Conservation (phyloP, 2,888 invertebrate species). For the Drosophila paranaensis region DNA sequence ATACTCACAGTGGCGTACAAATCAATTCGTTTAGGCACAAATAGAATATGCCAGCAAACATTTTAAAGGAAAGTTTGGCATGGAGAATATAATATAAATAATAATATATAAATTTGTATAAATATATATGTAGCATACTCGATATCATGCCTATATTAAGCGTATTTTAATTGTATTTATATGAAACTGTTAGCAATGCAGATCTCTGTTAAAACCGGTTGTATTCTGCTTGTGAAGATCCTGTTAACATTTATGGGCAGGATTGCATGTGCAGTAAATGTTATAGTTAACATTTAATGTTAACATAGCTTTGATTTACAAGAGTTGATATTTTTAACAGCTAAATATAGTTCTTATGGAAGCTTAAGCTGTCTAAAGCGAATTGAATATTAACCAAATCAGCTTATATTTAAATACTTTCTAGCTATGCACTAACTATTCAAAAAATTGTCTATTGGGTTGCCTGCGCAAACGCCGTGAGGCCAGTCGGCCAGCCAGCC, state of each 20-base stretch:
- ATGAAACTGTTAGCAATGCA: background rate
- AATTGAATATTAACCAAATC: background rate
- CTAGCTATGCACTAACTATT: background rate
- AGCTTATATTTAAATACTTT: background rate
- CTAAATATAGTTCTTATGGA: too few species aligned
- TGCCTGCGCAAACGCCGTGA: constrained; percentile 66
- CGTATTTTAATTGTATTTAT: background rate
- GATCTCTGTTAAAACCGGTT: background rate
- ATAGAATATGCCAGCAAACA: constrained; percentile 64
- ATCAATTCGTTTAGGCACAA: constrained; percentile 79
- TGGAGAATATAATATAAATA: background rate
- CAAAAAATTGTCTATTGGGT: constrained; percentile 55
- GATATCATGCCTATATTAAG: background rate
- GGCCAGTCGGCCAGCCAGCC: constrained; percentile 54
- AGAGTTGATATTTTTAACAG: background rate
- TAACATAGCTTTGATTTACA: background rate
- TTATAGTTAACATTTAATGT: background rate
- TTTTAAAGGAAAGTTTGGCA: constrained; percentile 8
- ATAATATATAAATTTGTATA: too few species aligned
- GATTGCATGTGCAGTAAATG: background rate
- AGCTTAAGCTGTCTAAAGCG: background rate
- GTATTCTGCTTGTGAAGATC: too few species aligned
- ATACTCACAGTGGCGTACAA: constrained; percentile 61
- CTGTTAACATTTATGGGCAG: background rate
- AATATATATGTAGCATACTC: background rate